Percentiles rank a stretch among this genome's conserved stretches.
Conservation (phyloP, 2,113 vertebrate species). For the Plecturocebus donacophilus region DNA sequence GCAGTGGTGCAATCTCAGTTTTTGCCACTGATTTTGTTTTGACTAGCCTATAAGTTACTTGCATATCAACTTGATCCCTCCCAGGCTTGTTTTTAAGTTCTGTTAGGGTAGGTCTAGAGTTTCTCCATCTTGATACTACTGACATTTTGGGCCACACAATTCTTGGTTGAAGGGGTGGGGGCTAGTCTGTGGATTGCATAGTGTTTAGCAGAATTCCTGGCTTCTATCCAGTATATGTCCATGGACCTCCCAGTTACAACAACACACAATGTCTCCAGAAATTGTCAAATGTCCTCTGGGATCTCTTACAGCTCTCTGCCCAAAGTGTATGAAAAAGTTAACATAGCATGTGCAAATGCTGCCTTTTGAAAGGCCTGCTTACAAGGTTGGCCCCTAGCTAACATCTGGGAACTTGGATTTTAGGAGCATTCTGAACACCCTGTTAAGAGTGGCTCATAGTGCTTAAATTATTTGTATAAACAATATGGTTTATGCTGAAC, state of each 20-base stretch:
- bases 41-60: constrained; percentile 10
- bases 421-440: not conserved
- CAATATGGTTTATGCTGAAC: not conserved
- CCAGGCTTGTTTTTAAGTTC: not conserved
- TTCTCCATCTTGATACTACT: not conserved
- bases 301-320: constrained; percentile 14
- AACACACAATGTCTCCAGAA: constrained; percentile 10
- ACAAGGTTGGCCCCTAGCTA: not conserved
- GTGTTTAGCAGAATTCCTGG: not conserved
- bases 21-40: not conserved
- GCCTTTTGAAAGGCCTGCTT: not conserved
- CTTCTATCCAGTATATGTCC: not conserved
- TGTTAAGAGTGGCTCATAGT: not conserved
- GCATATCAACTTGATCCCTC: not conserved
- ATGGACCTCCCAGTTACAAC: not conserved
- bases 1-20: too few relatives aligned
- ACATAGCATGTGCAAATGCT: not conserved
- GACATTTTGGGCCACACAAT: not conserved
- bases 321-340: not conserved
- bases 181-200: not conserved
- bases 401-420: not conserved
- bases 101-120: not conserved
- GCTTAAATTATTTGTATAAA: not conserved
- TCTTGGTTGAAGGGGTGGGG: not conserved
- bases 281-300: not conserved